Conservation (phyloP, 2,797 vertebrate species). For the Loriculus beryllinus region DNA sequence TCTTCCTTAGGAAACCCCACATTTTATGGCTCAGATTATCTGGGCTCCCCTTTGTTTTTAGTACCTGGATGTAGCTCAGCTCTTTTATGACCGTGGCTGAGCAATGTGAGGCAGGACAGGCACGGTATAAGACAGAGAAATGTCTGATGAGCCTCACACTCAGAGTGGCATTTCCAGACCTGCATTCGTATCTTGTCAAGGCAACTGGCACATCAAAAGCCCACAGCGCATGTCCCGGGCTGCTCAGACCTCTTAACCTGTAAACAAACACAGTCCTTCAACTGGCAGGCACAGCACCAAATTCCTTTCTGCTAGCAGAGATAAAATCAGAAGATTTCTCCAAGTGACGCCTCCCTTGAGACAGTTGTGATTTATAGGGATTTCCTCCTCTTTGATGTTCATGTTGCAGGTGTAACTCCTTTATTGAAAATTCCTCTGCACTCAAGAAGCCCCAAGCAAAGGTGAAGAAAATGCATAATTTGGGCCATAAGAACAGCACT, state of each 20-base stretch:
- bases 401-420: slow-evolving; percentile 91
- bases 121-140: neutral
- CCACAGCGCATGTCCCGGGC: neutral
- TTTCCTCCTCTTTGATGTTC: slow-evolving; percentile 43
- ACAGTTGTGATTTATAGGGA: neutral
- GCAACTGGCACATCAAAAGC: neutral
- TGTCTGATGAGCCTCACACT: neutral
- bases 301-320: neutral
- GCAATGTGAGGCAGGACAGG: neutral
- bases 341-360: neutral
- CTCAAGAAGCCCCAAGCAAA: slow-evolving; percentile 95
- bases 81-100: neutral
- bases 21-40: neutral
- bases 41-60: neutral
- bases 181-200: neutral
- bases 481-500: slow-evolving; percentile 88
- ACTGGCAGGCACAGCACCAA: neutral
- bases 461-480: slow-evolving; percentile 91
- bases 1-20: neutral
- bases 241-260: neutral
- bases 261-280: neutral
- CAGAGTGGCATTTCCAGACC: neutral
- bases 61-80: neutral
- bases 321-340: neutral
- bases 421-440: slow-evolving; percentile 91